These are phyloP conservation scores for Dascyllus trimaculatus DNA, from an alignment of 2,113 vertebrate genomes.

Conservation along the genomic window DNA sequence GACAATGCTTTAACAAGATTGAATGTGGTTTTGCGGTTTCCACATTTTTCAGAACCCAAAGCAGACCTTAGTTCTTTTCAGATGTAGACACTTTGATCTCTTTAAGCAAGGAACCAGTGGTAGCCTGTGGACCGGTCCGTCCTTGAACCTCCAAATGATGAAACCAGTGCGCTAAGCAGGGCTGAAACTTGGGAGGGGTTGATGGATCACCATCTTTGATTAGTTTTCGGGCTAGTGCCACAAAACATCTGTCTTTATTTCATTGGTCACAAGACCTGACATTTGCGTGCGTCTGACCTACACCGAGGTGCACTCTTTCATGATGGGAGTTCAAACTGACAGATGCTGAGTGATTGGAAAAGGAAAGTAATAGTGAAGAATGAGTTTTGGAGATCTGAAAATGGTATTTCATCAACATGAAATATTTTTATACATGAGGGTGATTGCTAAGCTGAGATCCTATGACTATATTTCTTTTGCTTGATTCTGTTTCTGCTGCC, in stretches of 20 bases:
- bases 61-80: constrained; percentile 34
- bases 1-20: constrained; percentile 61
- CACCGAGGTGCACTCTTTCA: constrained; percentile 40
- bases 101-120: constrained; percentile 48
- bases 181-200: constrained; percentile 48
- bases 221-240: constrained; percentile 68
- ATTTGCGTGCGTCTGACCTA: constrained; percentile 73
- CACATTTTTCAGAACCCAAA: constrained; percentile 47
- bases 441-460: constrained; percentile 33
- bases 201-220: constrained; percentile 72
- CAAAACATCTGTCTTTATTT: constrained; percentile 76
- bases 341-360: constrained; percentile 56
- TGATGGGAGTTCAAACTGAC: constrained; percentile 44
- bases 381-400: constrained; percentile 48
- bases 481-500: constrained; percentile 17
- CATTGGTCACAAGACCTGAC: constrained; percentile 65
- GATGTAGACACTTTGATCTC: constrained; percentile 67
- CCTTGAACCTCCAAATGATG: constrained; percentile 62
- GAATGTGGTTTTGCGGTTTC: constrained; percentile 61
- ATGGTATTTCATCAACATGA: constrained; percentile 43
- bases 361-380: constrained; percentile 60
- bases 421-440: constrained; percentile 38
- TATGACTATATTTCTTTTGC: constrained; percentile 31
- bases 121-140: constrained; percentile 41
- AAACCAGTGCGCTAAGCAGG: constrained; percentile 50